Evolutionary conservation across 2,113 vertebrate genomes (phyloP).

Genomic region (Dryoscopus gambensis): DNA sequence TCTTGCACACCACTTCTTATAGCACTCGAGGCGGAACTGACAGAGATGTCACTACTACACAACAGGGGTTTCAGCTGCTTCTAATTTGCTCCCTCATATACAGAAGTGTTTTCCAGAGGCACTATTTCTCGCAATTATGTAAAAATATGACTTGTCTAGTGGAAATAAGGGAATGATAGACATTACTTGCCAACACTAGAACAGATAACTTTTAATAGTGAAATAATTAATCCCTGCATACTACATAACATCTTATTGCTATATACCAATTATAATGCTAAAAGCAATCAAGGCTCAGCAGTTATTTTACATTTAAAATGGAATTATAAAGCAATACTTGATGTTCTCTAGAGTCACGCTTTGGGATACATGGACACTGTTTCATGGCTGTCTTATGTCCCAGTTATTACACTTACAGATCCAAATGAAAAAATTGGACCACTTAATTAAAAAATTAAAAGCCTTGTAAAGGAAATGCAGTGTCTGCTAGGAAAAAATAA

Average conservation of each 20-base stretch:
- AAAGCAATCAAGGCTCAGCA: background rate
- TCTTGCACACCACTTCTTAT: background rate
- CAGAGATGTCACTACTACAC: background rate
- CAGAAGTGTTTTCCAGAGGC: conserved; percentile 20
- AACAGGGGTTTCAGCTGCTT: background rate
- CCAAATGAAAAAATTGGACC: background rate
- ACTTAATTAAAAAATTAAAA: background rate
- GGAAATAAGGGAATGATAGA: background rate
- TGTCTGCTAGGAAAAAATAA: background rate
- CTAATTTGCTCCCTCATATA: background rate
- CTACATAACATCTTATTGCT: background rate
- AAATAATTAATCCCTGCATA: background rate
- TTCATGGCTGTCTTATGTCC: background rate
- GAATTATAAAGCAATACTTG: background rate
- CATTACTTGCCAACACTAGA: background rate
- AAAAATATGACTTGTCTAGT: background rate
- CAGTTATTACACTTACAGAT: background rate
- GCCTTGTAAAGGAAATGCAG: background rate
- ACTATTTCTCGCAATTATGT: background rate
- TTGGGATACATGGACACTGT: background rate
- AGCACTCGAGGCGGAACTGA: background rate
- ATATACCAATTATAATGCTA: background rate
- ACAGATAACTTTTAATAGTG: background rate
- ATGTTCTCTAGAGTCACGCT: background rate
- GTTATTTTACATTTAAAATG: background rate